Evolutionary conservation across 2,113 vertebrate species (phyloP).

Genomic region (Pseudopodoces humilis): DNA sequence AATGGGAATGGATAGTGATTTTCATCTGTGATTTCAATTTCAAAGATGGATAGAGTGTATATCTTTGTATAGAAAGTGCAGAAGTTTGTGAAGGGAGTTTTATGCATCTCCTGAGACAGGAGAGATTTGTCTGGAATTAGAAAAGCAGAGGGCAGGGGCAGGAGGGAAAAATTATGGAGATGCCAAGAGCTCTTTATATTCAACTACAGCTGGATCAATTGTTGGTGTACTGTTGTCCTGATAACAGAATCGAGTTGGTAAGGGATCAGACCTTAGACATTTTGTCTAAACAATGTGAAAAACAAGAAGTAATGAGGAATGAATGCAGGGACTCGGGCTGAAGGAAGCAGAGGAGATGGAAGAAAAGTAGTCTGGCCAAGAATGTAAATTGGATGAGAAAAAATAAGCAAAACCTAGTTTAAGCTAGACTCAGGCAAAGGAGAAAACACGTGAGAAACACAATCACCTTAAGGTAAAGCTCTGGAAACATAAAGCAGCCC

Average conservation of each 20-base stretch:
- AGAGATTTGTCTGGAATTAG: not conserved
- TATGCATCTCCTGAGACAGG: not conserved
- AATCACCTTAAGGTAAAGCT: not conserved
- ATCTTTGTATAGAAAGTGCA: not conserved
- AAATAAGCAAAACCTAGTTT: not conserved
- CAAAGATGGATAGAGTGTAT: not conserved
- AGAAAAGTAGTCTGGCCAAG: not conserved
- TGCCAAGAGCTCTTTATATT: not conserved
- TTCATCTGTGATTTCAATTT: slow-evolving; percentile 34
- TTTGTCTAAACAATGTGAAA: not conserved
- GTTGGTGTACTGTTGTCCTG: not conserved
- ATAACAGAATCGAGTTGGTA: not conserved
- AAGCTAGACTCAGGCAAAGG: not conserved
- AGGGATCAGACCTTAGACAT: not conserved
- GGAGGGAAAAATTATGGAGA: not conserved
- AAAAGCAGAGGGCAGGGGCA: not conserved
- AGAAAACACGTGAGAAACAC: not conserved
- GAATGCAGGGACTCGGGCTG: not conserved
- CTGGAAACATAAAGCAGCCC: not conserved
- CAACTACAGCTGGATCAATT: not conserved
- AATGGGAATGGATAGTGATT: slow-evolving; percentile 4
- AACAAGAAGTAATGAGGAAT: not conserved
- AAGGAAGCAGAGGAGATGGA: not conserved
- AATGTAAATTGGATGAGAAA: not conserved
- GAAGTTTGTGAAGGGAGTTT: not conserved